These are phyloP conservation scores for Ceratina calcarata DNA, from an alignment of 1,140 invertebrate species.

Conservation along the genomic window DNA sequence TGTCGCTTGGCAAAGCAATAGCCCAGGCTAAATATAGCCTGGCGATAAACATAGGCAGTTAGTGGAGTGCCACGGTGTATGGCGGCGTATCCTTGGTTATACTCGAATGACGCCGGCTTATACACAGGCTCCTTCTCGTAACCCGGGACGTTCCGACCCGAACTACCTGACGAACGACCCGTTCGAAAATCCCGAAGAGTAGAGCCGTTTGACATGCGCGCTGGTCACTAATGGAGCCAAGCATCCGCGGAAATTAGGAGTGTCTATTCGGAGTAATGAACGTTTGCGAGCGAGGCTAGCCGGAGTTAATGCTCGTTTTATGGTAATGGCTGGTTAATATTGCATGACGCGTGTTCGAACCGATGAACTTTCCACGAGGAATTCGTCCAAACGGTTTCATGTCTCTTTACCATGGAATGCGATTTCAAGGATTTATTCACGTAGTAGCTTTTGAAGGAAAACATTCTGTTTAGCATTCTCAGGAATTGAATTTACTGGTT, in stretches of 20 bases:
- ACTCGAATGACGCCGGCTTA: conserved; percentile 41
- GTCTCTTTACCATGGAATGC: conserved; percentile 14
- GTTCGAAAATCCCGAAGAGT: conserved; percentile 30
- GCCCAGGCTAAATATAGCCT: conserved; percentile 72
- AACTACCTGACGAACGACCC: conserved; percentile 32
- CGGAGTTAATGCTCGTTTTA: conserved; percentile 20
- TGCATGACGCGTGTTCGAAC: conserved; percentile 22
- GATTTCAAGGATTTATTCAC: not conserved
- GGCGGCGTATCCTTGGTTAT: conserved; percentile 68
- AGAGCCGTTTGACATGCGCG: not conserved
- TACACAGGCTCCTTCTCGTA: conserved; percentile 34
- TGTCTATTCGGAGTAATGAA: conserved; percentile 9
- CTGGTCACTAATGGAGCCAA: not conserved
- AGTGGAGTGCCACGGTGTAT: conserved; percentile 63
- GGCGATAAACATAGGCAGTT: conserved; percentile 74
- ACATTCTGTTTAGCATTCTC: too few relatives aligned
- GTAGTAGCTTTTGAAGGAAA: too few relatives aligned
- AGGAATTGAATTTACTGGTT: not conserved
- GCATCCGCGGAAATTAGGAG: conserved; percentile 13
- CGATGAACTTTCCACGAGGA: conserved; percentile 22
- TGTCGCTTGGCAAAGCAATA: conserved; percentile 72
- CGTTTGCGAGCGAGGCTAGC: conserved; percentile 5
- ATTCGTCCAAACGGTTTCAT: conserved; percentile 30
- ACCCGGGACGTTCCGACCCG: conserved; percentile 27
- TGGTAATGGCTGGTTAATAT: conserved; percentile 39